Evolutionary conservation across 2,888 invertebrate genomes (phyloP), one percentile per base, ranked within the genome.

Genomic region (Catocala nupta): DNA sequence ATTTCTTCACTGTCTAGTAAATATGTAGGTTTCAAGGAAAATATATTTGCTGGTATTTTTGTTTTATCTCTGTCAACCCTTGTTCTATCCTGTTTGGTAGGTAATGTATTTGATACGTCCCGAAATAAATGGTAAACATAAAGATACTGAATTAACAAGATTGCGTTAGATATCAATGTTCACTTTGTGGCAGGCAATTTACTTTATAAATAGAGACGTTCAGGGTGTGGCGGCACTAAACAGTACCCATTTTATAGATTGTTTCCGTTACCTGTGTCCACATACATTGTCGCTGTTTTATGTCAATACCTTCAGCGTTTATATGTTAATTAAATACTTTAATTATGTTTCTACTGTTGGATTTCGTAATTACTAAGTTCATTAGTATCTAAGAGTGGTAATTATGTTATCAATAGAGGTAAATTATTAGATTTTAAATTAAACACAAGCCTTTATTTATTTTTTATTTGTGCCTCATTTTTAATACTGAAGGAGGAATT

Each of bases 181-280:
- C 85, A 87, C 87, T 82, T 80, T 83, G 86, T 82, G 87, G 83
- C 83, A 83, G 83, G 84, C 89, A 89, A 91, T 92, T 91, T 90
- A 88, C 90, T 90, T 89, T 92, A 90, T 90, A 92, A 91, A 93
- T 91, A 92, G 90, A 87, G 86, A 79, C 82, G 77, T 10, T 54
- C 77, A 80, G 89, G 93, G 93, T 86, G 93, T 83, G 93, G 85
- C 89, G 73, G 81, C 82, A 86, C 82, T 91, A 89, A 87, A 89
- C 89, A 84, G 70, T 86, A 85, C 72, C 86, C 88, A 88, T 86
- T 91, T 90, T 90, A 90, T 88, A 90, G 87, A 91, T 88, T 88
- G 89, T 89, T 89, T 86, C 81, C 78, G 69, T 80, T 75, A 67
- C 65, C 65, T 75, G 56, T 72, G 74, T 75, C 65, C 63, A 77